Percentiles rank a stretch among this genome's conserved stretches.
These are phyloP conservation scores for Drosophila guanche DNA, from an alignment of 1,140 invertebrate species.

Conservation along the genomic window DNA sequence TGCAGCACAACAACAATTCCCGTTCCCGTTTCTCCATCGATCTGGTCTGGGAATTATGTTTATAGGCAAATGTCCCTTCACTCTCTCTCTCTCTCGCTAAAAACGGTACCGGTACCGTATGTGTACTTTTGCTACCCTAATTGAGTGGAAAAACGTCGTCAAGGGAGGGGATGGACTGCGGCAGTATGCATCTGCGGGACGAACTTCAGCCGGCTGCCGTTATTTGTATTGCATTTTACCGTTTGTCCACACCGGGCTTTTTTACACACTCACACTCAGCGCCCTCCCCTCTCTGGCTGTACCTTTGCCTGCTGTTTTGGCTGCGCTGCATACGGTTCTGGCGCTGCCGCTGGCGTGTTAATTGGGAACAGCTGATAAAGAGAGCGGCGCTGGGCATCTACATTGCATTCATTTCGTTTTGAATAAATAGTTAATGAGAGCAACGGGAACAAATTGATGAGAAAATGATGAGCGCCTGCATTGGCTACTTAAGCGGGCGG, in stretches of 20 bases:
- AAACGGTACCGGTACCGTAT: constrained; percentile 7
- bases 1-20: constrained; percentile 29
- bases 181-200: constrained; percentile 61
- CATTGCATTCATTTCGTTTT: background rate
- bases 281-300: background rate
- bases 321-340: no score
- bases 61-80: constrained; percentile 74
- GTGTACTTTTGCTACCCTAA: constrained; percentile 75
- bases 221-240: constrained; percentile 77
- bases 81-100: constrained; percentile 21
- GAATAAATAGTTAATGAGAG: constrained; percentile 1
- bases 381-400: constrained; percentile 13
- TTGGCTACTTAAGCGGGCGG: no score
- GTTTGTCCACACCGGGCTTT: constrained; percentile 63
- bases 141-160: constrained; percentile 68
- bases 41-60: constrained; percentile 15
- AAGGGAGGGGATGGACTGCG: background rate
- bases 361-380: constrained; percentile 61
- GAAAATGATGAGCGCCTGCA: no score
- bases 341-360: constrained; percentile 58
- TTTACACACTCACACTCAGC: constrained; percentile 8
- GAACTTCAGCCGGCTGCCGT: constrained; percentile 59
- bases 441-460: background rate
- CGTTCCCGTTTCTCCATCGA: constrained; percentile 8
- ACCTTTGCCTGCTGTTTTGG: no score